These are phyloP conservation scores for Littorina saxatilis DNA, from an alignment of 1,140 invertebrate genomes.

Conservation along the genomic window DNA sequence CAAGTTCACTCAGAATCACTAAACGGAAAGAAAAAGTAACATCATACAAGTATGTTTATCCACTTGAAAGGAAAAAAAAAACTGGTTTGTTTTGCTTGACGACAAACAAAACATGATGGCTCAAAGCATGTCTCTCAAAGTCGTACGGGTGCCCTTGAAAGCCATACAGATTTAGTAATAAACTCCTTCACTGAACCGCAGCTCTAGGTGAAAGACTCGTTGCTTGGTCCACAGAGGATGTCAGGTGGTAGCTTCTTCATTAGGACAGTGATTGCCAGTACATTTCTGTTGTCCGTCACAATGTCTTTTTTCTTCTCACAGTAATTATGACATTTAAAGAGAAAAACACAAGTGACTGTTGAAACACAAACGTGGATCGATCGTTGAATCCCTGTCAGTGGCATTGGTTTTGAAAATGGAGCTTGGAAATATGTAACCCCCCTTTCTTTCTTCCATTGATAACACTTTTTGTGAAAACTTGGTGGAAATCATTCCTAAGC, in stretches of 20 bases:
- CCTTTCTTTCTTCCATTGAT: too few species aligned
- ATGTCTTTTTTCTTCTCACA: slow-evolving; percentile 23
- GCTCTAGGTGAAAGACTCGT: slow-evolving; percentile 35
- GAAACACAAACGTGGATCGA: slow-evolving; percentile 33
- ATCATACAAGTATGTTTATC: slow-evolving; percentile 14
- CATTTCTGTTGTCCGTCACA: slow-evolving; percentile 18
- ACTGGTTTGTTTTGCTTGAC: not conserved
- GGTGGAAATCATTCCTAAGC: too few species aligned
- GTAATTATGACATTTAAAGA: slow-evolving; percentile 37
- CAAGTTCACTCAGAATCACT: slow-evolving; percentile 13
- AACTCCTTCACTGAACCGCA: slow-evolving; percentile 33
- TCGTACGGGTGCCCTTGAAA: not conserved
- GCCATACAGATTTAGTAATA: not conserved
- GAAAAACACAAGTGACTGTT: slow-evolving; percentile 33
- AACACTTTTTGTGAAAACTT: too few species aligned
- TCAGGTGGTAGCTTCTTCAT: slow-evolving; percentile 9
- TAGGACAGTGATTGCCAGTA: not conserved
- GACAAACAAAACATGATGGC: not conserved
- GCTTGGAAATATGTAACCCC: not conserved
- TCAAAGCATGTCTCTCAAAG: not conserved
- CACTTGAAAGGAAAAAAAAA: slow-evolving; percentile 4
- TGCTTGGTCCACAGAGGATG: slow-evolving; percentile 34
- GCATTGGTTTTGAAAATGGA: slow-evolving; percentile 34
- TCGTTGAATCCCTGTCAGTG: slow-evolving; percentile 23
- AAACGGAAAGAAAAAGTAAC: slow-evolving; percentile 27